Conservation (phyloP, 2,797 vertebrate species). For the Tadarida brasiliensis region DNA sequence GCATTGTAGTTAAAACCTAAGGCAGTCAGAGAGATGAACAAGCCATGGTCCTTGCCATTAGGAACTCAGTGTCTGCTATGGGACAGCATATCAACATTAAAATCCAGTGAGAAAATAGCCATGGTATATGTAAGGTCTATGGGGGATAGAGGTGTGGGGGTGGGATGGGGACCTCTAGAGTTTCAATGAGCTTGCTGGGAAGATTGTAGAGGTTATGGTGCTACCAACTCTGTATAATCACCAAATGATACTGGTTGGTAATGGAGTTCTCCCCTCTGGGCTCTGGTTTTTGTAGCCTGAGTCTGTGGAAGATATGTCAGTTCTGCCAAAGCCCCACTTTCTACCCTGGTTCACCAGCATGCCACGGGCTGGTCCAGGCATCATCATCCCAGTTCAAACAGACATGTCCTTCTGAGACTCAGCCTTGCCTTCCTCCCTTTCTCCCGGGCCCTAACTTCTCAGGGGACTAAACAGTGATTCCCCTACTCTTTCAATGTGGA, state of each 20-base stretch:
- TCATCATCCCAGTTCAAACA: not conserved
- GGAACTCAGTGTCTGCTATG: not conserved
- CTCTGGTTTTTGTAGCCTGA: not conserved
- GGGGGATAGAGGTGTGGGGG: not conserved
- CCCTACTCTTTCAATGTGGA: not conserved
- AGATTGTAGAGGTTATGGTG: not conserved
- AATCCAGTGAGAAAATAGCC: not conserved
- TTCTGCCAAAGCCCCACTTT: not conserved
- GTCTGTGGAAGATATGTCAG: not conserved
- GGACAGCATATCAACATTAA: not conserved
- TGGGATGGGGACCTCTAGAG: not conserved
- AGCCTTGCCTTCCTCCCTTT: not conserved
- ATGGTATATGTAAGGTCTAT: not conserved
- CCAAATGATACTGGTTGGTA: not conserved
- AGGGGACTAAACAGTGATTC: not conserved
- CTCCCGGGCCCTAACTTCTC: not conserved
- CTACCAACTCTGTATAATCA: not conserved
- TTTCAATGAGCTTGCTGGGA: not conserved
- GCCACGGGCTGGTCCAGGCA: not conserved
- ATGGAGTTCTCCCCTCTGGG: not conserved
- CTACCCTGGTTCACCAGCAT: not conserved
- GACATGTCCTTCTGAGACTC: conserved; percentile 24
- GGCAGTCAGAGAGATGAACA: not conserved
- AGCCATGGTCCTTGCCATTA: not conserved
- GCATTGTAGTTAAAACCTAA: not conserved